Evolutionary conservation across 1,140 invertebrate genomes (phyloP), one percentile per base, ranked within the genome.

Genomic region (Drosophila bipectinata): DNA sequence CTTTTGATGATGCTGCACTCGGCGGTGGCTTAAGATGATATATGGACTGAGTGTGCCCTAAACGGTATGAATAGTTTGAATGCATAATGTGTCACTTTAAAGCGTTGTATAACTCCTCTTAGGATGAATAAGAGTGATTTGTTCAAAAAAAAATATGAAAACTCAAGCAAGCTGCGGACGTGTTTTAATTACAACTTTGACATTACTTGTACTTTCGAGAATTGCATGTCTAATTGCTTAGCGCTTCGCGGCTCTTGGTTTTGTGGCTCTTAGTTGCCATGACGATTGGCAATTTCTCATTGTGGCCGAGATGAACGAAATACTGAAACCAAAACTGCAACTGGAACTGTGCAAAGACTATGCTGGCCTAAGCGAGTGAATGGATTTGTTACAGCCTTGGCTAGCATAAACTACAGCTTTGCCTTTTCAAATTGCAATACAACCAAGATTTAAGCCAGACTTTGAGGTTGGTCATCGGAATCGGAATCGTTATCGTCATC

Each of bases 171-270:
- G 34, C 62, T 15, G 48, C 69, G 54, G 60, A 69, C 57, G 71
- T 72, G 57, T 76, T 79, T 84, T 84, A 79, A 83, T 83, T 83
- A 79, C 80, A 77, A 77, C 73, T 84, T 76, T 83, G 80, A 83
- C 80, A 83, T 64, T 76, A 84, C 73, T 48, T 82, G 67, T 68
- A 83, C 80, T 79, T 83, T 83, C 80, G 60, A 83, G 81, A 84
- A 83, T 83, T 77, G 80, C 80, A 83, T 83, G 80, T 84, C 80
- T 84, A 83, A 84, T 83, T 84, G 80, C 77, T 79, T 76, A 79
- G 80, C 80, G 80, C 80, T 83, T 84, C 62, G 64, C 57, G 59
- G 26, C 60, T 66, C 45, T 64, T 3, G 14, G 45, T 32, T 60
- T 64, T 64, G 21, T 32, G 34, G 37, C 60, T 55, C 73, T 57